Conservation (phyloP, 2,888 invertebrate species). For the Acholoe squamosa region DNA sequence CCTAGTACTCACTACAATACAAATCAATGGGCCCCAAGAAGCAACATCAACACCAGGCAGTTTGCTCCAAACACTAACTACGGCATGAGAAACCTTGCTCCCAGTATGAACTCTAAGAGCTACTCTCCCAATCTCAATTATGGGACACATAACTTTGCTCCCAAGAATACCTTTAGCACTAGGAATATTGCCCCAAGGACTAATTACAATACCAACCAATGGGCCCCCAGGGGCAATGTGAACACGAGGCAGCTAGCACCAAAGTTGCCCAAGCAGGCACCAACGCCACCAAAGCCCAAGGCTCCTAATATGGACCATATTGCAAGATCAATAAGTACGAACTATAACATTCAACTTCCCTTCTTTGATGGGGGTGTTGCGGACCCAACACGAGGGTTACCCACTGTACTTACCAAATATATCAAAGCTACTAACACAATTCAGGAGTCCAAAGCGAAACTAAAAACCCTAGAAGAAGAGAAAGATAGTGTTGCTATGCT, state of each 20-base stretch:
- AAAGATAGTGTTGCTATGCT: not conserved
- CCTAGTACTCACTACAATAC: not conserved
- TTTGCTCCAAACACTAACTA: not conserved
- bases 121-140: not conserved
- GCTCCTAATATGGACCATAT: not conserved
- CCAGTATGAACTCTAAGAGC: not conserved
- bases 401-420: not conserved
- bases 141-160: not conserved
- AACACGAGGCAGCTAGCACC: not conserved
- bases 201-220: not conserved
- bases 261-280: not conserved
- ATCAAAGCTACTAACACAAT: not conserved
- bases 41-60: not conserved
- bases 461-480: too few species aligned
- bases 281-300: not conserved
- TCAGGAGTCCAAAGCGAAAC: not conserved
- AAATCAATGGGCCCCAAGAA: not conserved
- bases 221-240: not conserved
- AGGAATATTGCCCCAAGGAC: not conserved
- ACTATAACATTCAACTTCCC: not conserved
- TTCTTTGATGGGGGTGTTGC: conserved; percentile 32
- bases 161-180: not conserved
- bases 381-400: not conserved
- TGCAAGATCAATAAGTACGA: not conserved
- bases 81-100: not conserved